Evolutionary conservation across 2,797 vertebrate genomes (phyloP).

Genomic region (Rhinella marina): DNA sequence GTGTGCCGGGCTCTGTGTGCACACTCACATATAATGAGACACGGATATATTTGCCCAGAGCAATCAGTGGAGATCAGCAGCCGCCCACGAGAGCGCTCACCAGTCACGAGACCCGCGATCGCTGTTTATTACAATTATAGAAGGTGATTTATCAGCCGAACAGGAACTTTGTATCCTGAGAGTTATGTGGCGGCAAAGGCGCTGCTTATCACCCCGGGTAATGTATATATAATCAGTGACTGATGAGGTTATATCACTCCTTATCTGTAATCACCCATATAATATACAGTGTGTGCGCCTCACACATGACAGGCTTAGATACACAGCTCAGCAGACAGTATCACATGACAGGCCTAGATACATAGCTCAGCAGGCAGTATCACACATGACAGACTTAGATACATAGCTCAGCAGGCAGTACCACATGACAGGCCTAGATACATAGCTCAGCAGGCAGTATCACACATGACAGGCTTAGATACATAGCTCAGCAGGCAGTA

Average conservation of each 20-base stretch:
- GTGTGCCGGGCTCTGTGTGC: background rate
- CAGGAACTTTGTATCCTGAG: constrained; percentile 16
- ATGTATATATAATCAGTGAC: background rate
- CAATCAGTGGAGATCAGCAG: background rate
- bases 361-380: no score
- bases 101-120: background rate
- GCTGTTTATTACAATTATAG: constrained; percentile 38
- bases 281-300: background rate
- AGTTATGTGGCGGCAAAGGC: background rate
- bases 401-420: background rate
- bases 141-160: constrained; percentile 31
- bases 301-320: background rate
- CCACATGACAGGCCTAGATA: no score
- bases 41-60: constrained; percentile 11
- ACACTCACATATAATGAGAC: background rate
- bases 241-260: background rate
- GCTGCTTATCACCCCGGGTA: background rate
- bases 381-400: background rate
- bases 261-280: background rate
- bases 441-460: background rate
- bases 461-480: background rate
- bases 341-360: background rate
- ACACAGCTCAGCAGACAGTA: background rate
- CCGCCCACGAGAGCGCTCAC: background rate
- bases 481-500: background rate